Evolutionary conservation across 2,797 vertebrate species (phyloP).

Genomic region (Danio jaintianensis): DNA sequence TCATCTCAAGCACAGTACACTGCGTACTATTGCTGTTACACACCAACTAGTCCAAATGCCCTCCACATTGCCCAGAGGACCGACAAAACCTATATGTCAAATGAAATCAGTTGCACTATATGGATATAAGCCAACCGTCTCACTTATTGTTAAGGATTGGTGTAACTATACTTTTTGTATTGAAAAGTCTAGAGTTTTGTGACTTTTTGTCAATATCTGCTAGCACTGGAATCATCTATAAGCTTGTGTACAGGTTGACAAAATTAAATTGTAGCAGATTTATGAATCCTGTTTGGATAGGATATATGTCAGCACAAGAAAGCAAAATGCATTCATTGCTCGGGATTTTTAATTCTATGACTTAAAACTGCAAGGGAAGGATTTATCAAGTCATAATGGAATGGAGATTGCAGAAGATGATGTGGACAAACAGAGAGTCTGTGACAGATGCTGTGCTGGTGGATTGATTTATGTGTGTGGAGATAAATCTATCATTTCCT

Average conservation of each 20-base stretch:
- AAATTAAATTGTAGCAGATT: conserved; percentile 4
- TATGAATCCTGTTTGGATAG: neutral
- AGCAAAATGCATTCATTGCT: neutral
- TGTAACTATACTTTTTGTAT: neutral
- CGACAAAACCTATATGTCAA: neutral
- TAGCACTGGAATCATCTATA: conserved; percentile 29
- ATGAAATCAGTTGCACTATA: neutral
- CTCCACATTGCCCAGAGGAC: conserved; percentile 14
- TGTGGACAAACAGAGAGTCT: conserved; percentile 39
- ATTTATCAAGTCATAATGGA: conserved; percentile 41
- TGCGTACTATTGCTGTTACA: neutral
- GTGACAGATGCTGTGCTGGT: conserved; percentile 44
- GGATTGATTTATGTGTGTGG: conserved; percentile 44
- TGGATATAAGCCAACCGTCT: neutral
- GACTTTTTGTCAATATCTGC: neutral
- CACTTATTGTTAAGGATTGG: neutral
- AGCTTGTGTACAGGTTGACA: neutral
- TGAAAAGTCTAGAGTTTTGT: neutral
- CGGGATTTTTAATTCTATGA: conserved; percentile 42
- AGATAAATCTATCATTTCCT: conserved; percentile 40
- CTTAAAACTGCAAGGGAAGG: conserved; percentile 37
- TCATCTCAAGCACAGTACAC: conserved; percentile 20
- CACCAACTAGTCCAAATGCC: conserved; percentile 19
- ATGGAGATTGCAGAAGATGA: conserved; percentile 40
- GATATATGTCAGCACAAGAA: conserved; percentile 15